A percentile compares a stretch with the other conserved stretches of the same genome.
Evolutionary conservation across 2,113 vertebrate species (phyloP).

Genomic region (Chrysochloris asiatica): DNA sequence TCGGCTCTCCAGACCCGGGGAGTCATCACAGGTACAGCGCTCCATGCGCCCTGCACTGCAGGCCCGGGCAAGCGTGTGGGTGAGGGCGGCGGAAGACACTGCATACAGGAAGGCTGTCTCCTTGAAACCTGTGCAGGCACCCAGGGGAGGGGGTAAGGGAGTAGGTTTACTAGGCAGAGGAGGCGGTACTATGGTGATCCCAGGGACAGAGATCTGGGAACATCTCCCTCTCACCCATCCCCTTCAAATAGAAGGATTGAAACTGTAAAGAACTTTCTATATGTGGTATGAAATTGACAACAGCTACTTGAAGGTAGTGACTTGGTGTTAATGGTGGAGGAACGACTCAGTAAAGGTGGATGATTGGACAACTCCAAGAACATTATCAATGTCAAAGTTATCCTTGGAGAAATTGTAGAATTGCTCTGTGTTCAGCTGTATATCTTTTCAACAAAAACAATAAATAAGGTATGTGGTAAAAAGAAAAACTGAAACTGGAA

Average conservation of each 20-base stretch:
- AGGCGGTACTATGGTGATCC: rapidly evolving
- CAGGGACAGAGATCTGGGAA: background rate
- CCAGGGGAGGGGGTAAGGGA: background rate
- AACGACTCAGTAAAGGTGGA: background rate
- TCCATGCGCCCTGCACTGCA: slow-evolving; percentile 99
- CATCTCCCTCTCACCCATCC: background rate
- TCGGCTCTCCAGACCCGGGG: slow-evolving; percentile 94
- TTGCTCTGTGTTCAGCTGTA: background rate
- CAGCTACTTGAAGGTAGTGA: background rate
- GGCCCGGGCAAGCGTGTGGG: slow-evolving; percentile 94
- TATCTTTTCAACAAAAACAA: background rate
- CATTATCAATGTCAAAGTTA: background rate
- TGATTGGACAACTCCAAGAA: background rate
- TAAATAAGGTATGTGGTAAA: too few species aligned
- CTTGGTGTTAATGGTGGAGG: background rate
- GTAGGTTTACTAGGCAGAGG: slow-evolving; percentile 12
- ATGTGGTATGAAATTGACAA: background rate
- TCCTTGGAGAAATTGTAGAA: background rate
- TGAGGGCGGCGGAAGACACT: slow-evolving; percentile 93
- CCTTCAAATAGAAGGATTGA: background rate
- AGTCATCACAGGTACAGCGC: slow-evolving; percentile 97
- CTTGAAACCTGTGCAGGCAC: slow-evolving; percentile 90
- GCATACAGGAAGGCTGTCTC: slow-evolving; percentile 97
- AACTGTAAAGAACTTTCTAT: background rate
- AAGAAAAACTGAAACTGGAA: background rate